phyloP scores from a whole-genome alignment of 2,113 vertebrate genomes.

The Petromus typicus region DNA sequence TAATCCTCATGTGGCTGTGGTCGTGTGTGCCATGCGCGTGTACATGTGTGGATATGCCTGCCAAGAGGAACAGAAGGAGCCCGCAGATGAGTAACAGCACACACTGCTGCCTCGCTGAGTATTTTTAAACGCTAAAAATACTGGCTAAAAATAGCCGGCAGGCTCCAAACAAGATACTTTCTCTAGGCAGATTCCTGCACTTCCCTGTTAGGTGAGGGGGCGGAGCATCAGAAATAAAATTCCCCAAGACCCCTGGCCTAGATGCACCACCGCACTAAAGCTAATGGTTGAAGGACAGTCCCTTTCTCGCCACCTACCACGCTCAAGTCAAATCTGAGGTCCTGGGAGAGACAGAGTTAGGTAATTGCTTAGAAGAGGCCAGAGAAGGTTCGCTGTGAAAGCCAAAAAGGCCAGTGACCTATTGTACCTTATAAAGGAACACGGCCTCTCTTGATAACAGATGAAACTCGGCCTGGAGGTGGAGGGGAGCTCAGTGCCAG shows the following conservation, averaged over 20 bases:
- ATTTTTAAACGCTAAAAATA: constrained; percentile 87
- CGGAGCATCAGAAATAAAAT: neutral
- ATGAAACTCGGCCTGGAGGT: neutral
- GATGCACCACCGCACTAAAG: neutral
- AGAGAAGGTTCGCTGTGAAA: constrained; percentile 23
- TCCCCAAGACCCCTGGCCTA: neutral
- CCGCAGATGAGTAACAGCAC: constrained; percentile 86
- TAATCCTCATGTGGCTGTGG: neutral
- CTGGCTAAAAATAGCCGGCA: constrained; percentile 86
- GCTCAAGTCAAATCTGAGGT: neutral
- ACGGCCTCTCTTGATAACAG: neutral
- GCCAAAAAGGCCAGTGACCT: constrained; percentile 43
- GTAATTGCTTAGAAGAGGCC: constrained; percentile 8
- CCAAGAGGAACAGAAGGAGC: constrained; percentile 80
- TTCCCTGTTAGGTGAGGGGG: constrained; percentile 28
- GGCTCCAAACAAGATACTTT: constrained; percentile 77
- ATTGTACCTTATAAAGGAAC: neutral
- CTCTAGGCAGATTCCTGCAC: constrained; percentile 70
- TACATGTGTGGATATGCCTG: constrained; percentile 58
- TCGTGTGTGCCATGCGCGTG: neutral
- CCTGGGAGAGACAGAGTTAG: neutral
- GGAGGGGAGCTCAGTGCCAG: neutral
- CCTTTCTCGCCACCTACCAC: neutral
- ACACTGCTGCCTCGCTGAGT: constrained; percentile 82
- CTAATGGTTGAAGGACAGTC: neutral